Base-by-base conservation (phyloP, 2,888 invertebrate genomes). In the Tethea ocularis region DNA sequence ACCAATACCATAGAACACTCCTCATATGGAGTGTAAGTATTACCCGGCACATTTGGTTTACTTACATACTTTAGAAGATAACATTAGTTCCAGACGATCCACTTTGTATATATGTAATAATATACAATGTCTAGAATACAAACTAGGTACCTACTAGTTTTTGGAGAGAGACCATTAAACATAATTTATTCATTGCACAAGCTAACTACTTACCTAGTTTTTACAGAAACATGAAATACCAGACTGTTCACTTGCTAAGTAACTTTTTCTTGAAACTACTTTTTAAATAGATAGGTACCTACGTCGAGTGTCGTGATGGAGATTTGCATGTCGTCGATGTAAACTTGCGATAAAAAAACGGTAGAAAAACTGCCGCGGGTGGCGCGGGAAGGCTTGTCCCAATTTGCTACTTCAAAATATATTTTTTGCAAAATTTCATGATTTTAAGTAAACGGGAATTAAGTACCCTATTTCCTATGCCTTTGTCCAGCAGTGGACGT, bases 321-420 rank as follows among this genome's bases (percentile, higher is more conserved):
- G 76, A 84, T 83, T 83, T 80, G 76, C 81, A 82, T 82, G 76
- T 77, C 74, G 83, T 77, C 75, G 83, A 82, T 83, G 72, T 77
- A 69, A 74, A 71, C 61, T 61, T 57, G 64, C 69, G 77, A 81
- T 82, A 80, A 77, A 74, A 71, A 65, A 71, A 46, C 46, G n/a
- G 67, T 69, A 67, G 61, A 65, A 69, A 69, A 57, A 69, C 69
- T 66, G 62, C 64, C 67, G 68, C 69, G 64, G 67, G 60, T 10
- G 41, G 46, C 17, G 20, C 46, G 20, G 46, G n/a, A n/a, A n/a
- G n/a, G n/a, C n/a, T n/a, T n/a, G n/a, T n/a, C 38, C 13, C 3
- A 6, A 8, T 67, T 65, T 60, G 72, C 73, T 77, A 71, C 72
- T 72, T 73, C n/a, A n/a, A n/a, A n/a, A n/a, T n/a, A n/a, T n/a